Evolutionary conservation across 2,113 vertebrate genomes (phyloP), one percentile per base, ranked within the genome.

Genomic region (Nansenia antarctica): DNA sequence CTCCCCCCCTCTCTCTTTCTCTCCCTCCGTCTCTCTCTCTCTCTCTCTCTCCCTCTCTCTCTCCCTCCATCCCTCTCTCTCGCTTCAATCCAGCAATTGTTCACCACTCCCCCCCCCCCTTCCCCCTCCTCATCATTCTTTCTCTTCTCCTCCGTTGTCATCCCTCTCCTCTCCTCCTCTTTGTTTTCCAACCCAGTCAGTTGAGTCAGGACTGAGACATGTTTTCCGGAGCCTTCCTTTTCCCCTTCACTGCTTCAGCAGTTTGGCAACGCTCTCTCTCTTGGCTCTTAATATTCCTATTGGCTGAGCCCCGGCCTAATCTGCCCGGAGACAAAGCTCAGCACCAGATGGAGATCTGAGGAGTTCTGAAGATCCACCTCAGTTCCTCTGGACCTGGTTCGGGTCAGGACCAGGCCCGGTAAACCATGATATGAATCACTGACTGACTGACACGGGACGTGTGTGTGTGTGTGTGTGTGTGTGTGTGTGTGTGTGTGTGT

Each of bases 21-120:
- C n/a, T n/a, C n/a, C n/a, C n/a, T n/a, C 75, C 53, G 65, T 72
- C 69, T 75, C 57, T n/a, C 69, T 79, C 5, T 71, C 18, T 37
- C 64, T 29, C n/a, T 32, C 7, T 59, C 57, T 31, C 57, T 5
- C 57, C 32, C 57, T 7, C 5, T 34, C 30, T 34, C 57, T 30
- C 57, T 59, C 57, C 35, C 35, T 59, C 30, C 24, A 5, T 31
- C 54, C 18, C 12, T 29, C 27, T 58, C 54, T 6, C 20, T 22
- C 47, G 9, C 8, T 52, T n/a, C 5, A n/a, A n/a, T 52, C 20
- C 18, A 52, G 47, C 14, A 7, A 1, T n/a, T n/a, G 47, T 22
- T 52, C 18, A 26, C 24, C 52, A 54, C 8, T 27, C 24, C 11
- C 20, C 9, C 52, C 47, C 1, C 52, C 22, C n/a, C n/a, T n/a